These are phyloP conservation scores for Atrina japonica DNA, from an alignment of 2,888 invertebrate genomes.

Conservation along the genomic window DNA sequence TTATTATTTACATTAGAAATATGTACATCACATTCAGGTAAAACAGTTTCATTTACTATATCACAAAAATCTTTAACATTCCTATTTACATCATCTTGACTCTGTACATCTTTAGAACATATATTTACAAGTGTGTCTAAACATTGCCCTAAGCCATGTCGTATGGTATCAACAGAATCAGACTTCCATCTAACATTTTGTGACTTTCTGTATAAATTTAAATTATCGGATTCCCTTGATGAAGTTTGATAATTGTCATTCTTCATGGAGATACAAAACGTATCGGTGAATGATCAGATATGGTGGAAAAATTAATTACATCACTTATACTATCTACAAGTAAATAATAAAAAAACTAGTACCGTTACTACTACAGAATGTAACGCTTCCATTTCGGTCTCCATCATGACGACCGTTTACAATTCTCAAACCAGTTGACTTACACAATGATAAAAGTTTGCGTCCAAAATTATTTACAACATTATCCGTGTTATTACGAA, in stretches of 20 bases:
- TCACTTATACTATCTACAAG: too few relatives aligned
- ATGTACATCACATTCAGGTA: constrained; percentile 17
- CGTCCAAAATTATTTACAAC: too few relatives aligned
- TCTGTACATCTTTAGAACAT: neutral
- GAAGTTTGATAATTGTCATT: neutral
- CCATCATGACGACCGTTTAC: constrained; percentile 20
- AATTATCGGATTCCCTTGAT: neutral
- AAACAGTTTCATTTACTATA: constrained; percentile 1
- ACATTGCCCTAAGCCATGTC: neutral
- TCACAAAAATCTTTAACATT: constrained; percentile 10
- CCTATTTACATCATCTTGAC: constrained; percentile 2
- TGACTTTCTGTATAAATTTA: neutral
- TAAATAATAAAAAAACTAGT: neutral
- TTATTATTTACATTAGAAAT: neutral
- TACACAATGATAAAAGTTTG: too few relatives aligned
- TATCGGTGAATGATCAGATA: too few relatives aligned
- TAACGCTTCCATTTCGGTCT: neutral
- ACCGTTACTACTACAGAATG: constrained; percentile 12
- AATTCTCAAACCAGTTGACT: constrained; percentile 3
- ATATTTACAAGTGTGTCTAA: neutral
- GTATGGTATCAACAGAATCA: neutral
- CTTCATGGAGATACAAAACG: neutral
- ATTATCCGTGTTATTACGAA: too few relatives aligned
- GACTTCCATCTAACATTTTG: neutral
- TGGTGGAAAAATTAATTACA: too few relatives aligned